These are phyloP conservation scores for Trichopoda pennipes DNA, from an alignment of 2,888 invertebrate species.

Conservation along the genomic window DNA sequence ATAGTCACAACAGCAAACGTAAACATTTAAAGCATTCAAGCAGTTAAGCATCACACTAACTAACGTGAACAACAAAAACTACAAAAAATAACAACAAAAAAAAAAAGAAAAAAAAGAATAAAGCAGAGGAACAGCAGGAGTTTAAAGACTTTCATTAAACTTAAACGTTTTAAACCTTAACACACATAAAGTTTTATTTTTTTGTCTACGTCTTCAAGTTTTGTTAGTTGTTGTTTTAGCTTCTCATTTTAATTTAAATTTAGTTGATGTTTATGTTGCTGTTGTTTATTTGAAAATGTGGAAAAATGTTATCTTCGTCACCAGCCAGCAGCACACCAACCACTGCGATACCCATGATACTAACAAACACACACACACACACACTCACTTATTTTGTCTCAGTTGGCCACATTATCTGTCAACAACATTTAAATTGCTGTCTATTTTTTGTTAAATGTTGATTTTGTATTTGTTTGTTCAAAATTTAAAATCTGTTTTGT, in stretches of 20 bases:
- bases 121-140: conserved; percentile 61
- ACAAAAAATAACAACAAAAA: background rate
- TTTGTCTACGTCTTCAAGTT: conserved; percentile 18
- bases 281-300: conserved; percentile 56
- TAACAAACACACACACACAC: background rate
- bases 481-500: conserved; percentile 39
- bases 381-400: conserved; percentile 24
- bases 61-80: background rate
- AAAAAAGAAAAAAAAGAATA: background rate
- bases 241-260: conserved; percentile 50
- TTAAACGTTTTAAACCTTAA: conserved; percentile 76
- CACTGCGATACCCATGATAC: conserved; percentile 45
- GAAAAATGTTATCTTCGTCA: conserved; percentile 67
- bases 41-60: conserved; percentile 48
- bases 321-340: conserved; percentile 47
- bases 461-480: conserved; percentile 39
- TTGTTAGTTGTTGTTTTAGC: conserved; percentile 36
- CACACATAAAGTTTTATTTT: conserved; percentile 72
- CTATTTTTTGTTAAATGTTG: conserved; percentile 32
- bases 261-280: conserved; percentile 39
- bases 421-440: conserved; percentile 71
- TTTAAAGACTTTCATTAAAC: conserved; percentile 70
- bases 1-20: conserved; percentile 16
- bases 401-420: conserved; percentile 71
- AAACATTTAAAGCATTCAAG: conserved; percentile 50